Evolutionary conservation across 1,140 invertebrate species (phyloP).

Genomic region (Halesus radiatus): DNA sequence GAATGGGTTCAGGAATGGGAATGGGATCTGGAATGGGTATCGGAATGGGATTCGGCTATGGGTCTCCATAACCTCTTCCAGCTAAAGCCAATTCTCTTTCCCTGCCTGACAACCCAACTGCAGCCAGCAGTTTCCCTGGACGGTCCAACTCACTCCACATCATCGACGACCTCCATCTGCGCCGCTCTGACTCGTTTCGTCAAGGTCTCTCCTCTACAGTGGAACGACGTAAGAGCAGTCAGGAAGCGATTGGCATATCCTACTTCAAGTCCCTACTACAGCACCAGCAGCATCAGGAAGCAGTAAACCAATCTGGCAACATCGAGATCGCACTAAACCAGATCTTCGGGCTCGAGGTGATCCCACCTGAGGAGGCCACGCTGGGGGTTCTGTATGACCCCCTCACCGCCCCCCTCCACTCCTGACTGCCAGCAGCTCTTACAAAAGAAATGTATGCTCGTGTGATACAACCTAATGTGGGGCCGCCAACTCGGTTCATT

Average conservation of each 20-base stretch:
- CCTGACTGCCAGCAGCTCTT: constrained; percentile 78
- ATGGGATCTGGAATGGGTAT: constrained; percentile 71
- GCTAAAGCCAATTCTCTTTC: constrained; percentile 91
- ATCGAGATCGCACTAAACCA: constrained; percentile 89
- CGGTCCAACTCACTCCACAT: constrained; percentile 88
- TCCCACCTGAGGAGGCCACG: constrained; percentile 82
- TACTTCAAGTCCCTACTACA: constrained; percentile 77
- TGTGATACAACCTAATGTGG: constrained; percentile 94
- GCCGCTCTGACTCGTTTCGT: constrained; percentile 86
- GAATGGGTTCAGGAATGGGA: constrained; percentile 67
- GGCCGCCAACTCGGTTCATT: constrained; percentile 82
- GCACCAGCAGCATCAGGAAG: constrained; percentile 70
- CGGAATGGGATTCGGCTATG: constrained; percentile 67
- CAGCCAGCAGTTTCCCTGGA: constrained; percentile 80
- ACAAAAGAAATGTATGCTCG: constrained; percentile 90
- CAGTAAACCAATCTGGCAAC: constrained; percentile 73
- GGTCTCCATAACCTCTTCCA: constrained; percentile 79
- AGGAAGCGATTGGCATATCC: constrained; percentile 88
- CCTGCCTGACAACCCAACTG: constrained; percentile 87
- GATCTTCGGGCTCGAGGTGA: constrained; percentile 88
- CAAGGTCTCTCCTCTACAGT: constrained; percentile 75
- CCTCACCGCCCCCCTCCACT: constrained; percentile 60
- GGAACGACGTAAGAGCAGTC: constrained; percentile 80
- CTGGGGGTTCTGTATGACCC: constrained; percentile 69
- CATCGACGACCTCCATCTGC: constrained; percentile 85